phyloP scores from a whole-genome alignment of 2,113 vertebrate species.

The Hipposideros armiger region DNA sequence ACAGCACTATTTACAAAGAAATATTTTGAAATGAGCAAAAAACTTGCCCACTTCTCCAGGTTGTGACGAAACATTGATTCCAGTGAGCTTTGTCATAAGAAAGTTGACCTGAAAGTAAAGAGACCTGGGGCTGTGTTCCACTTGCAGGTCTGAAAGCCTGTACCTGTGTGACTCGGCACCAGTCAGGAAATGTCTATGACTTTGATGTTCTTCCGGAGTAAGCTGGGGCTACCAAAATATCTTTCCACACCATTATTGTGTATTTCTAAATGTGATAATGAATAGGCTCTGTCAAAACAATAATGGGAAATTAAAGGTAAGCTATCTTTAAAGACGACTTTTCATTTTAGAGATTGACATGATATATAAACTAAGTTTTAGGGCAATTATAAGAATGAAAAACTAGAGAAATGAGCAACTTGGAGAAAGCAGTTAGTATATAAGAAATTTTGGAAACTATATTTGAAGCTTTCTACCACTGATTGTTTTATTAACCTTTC shows the following conservation, averaged over 20 bases:
- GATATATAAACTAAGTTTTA: conserved; percentile 6
- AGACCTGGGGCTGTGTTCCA: not conserved
- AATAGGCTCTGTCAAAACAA: not conserved
- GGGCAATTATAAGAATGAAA: not conserved
- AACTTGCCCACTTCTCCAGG: not conserved
- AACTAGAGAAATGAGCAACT: not conserved
- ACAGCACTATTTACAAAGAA: not conserved
- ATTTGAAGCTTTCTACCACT: not conserved
- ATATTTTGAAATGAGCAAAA: not conserved
- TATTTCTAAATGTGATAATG: not conserved
- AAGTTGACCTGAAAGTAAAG: not conserved
- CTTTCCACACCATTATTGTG: not conserved
- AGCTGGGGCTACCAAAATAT: not conserved
- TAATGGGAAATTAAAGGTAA: conserved; percentile 11
- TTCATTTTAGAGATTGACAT: conserved; percentile 7
- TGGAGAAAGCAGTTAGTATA: not conserved
- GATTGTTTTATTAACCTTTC: not conserved
- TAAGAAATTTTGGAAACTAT: not conserved
- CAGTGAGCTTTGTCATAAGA: not conserved
- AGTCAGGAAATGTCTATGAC: not conserved
- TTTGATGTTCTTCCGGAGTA: not conserved
- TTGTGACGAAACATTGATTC: not conserved
- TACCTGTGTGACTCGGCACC: no score
- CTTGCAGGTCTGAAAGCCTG: not conserved
- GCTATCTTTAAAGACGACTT: not conserved